These are phyloP conservation scores for Panurus biarmicus DNA, from an alignment of 2,113 vertebrate genomes.

Conservation along the genomic window DNA sequence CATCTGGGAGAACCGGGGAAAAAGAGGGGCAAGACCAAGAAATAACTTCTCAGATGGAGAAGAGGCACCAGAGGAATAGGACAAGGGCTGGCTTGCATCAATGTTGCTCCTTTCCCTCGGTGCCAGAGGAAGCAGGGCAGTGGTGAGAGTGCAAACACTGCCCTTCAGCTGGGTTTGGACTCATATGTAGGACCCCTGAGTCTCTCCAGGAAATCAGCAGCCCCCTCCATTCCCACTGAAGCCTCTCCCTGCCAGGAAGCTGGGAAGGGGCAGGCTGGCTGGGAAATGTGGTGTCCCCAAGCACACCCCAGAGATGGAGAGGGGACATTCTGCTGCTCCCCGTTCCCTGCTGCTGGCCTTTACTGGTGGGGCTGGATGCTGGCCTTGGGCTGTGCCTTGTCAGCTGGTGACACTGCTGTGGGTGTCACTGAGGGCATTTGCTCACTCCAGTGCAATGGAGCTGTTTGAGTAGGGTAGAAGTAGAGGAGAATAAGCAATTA, in stretches of 20 bases:
- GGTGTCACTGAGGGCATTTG: accelerated
- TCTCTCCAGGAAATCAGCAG: neutral
- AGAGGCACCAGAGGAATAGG: neutral
- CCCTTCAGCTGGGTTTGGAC: neutral
- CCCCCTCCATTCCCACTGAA: neutral
- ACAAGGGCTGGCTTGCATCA: neutral
- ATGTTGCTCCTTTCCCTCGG: neutral
- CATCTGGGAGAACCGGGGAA: accelerated
- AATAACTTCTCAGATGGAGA: neutral
- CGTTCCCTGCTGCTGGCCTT: neutral
- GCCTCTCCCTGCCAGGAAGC: neutral
- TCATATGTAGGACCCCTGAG: neutral
- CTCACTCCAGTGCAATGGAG: neutral
- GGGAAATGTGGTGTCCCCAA: neutral
- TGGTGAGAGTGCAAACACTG: neutral
- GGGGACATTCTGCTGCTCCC: neutral
- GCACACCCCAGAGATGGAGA: neutral
- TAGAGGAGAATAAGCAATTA: neutral
- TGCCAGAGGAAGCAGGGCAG: neutral
- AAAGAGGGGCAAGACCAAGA: neutral
- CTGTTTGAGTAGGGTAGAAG: neutral
- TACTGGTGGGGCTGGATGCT: neutral
- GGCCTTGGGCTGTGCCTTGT: neutral
- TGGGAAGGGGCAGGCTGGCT: neutral
- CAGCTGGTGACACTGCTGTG: neutral